phyloP scores from a whole-genome alignment of 2,797 vertebrate genomes.

The Melanotaenia pygmaea region DNA sequence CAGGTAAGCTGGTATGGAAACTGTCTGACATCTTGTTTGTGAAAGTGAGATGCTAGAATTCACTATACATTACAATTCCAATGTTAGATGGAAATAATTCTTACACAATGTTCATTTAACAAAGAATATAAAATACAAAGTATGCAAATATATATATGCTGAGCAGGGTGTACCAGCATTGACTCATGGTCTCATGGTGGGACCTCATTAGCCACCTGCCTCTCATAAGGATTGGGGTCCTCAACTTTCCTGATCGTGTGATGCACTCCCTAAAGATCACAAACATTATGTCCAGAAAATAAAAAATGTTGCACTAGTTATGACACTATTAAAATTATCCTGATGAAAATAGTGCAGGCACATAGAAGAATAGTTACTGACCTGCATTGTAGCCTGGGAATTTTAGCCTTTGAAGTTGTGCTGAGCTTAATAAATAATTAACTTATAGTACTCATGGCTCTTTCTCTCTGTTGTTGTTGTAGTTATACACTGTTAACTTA shows the following conservation, averaged over 20 bases:
- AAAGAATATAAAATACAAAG: no score
- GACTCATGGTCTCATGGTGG: slow-evolving; percentile 28
- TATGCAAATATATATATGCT: no score
- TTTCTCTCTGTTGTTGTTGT: no score
- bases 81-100: no score
- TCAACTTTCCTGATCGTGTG: slow-evolving; percentile 40
- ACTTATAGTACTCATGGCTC: background rate
- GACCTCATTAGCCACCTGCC: slow-evolving; percentile 59
- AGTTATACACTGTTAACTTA: no score
- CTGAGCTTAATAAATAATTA: background rate
- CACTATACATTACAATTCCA: no score
- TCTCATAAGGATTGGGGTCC: slow-evolving; percentile 39
- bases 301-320: slow-evolving; percentile 48
- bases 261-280: slow-evolving; percentile 37
- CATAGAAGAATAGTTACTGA: slow-evolving; percentile 1
- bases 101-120: no score
- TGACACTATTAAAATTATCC: slow-evolving; percentile 26
- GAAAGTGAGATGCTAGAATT: no score
- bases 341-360: slow-evolving; percentile 22
- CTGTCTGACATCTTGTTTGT: no score
- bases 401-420: background rate
- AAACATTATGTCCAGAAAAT: slow-evolving; percentile 38
- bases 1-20: no score
- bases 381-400: background rate
- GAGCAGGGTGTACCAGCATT: slow-evolving; percentile 25